Base-by-base conservation (phyloP, 2,888 invertebrate species). In the Hermaeophaga mercurialis region DNA sequence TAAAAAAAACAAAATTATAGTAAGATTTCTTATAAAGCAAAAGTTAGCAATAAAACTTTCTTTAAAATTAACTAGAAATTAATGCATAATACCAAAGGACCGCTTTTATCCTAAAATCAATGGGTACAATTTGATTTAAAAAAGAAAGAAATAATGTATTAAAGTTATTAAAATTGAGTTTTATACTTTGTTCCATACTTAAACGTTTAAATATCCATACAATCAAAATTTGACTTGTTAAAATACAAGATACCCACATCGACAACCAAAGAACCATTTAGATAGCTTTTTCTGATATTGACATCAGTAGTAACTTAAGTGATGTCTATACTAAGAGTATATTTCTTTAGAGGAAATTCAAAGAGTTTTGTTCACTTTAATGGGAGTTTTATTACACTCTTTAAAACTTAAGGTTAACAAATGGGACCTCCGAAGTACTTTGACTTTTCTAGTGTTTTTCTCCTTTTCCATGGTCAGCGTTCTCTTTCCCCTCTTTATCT, bases 391-490 rank as follows among this genome's bases (percentile, higher is more conserved):
- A n/a, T 67, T 63, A 58, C 59, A 58, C 22, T 68, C 65, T 55
- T 65, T 69, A n/a, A 62, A 63, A 36, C 52, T 64, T 18, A 66
- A 41, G 18, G 60, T 56, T 19, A 67, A 55, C 12, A 67, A 64
- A 47, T 70, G 69, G 6, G 71, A 69, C 15, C 76, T 69, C 8
- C 75, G 65, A 31, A 76, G 59, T 33, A 77, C 73, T 68, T 78
- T 78, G 38, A 77, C 73, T 38, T 73, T 72, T 41, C 74, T 71
- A 4, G 75, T 72, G 59, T 67, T 73, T 49, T 75, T 72, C 59
- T 77, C 74, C 64, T 74, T 75, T 34, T 77, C 77, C 38, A 72
- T 62, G 49, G 66, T 69, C 11, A 77, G 64, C 4, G 75, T 68
- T 50, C 77, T 64, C 64, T 77, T 78, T 41, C 70, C 72, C 34